These are phyloP conservation scores for Peribatodes rhomboidaria DNA, from an alignment of 2,888 invertebrate genomes.

Conservation along the genomic window DNA sequence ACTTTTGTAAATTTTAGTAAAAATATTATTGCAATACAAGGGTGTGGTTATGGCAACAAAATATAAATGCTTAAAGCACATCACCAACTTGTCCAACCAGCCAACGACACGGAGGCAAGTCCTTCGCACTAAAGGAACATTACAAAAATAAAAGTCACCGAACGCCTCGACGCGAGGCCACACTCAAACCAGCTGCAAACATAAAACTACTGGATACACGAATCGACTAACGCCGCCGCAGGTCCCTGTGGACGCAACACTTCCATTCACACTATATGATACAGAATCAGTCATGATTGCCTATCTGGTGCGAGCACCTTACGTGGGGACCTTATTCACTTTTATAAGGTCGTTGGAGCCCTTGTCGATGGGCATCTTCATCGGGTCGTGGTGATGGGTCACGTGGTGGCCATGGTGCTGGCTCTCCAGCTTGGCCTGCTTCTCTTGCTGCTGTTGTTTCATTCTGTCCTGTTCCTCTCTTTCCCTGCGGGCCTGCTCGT, in stretches of 20 bases:
- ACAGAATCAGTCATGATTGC: constrained; percentile 84
- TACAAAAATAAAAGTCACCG: constrained; percentile 75
- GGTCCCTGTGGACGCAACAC: constrained; percentile 81
- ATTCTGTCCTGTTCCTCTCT: constrained; percentile 96
- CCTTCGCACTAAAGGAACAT: constrained; percentile 85
- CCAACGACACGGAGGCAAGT: constrained; percentile 80
- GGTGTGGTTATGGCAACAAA: constrained; percentile 87
- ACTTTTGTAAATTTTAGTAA: constrained; percentile 85
- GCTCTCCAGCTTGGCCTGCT: constrained; percentile 92
- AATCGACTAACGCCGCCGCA: constrained; percentile 79
- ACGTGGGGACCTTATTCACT: constrained; percentile 93
- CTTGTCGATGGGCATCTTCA: constrained; percentile 91
- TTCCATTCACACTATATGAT: constrained; percentile 85
- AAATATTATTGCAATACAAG: constrained; percentile 86
- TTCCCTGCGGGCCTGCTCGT: constrained; percentile 96
- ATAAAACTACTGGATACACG: constrained; percentile 86
- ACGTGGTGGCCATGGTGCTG: constrained; percentile 91
- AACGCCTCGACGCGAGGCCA: constrained; percentile 73
- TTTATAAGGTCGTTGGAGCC: constrained; percentile 91
- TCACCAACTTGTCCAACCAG: constrained; percentile 83
- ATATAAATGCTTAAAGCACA: constrained; percentile 87
- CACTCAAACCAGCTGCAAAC: constrained; percentile 74
- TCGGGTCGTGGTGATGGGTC: constrained; percentile 91
- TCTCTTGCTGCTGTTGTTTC: constrained; percentile 96
- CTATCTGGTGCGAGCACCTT: constrained; percentile 81